phyloP scores from a whole-genome alignment of 2,888 invertebrate genomes.

The Venusia cambrica region DNA sequence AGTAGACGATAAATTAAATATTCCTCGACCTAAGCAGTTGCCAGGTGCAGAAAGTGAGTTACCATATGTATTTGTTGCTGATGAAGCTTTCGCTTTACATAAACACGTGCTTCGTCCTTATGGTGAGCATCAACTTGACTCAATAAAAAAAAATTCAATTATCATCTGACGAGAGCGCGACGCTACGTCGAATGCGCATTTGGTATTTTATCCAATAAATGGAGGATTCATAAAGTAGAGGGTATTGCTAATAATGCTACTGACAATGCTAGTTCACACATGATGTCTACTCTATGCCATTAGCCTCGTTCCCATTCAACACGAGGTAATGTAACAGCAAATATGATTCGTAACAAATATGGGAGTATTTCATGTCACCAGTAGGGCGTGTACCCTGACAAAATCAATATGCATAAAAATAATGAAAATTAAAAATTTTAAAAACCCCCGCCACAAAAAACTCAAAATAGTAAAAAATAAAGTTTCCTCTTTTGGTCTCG shows the following conservation, averaged over 20 bases:
- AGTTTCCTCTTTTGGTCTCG: no score
- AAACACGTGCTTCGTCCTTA: no score
- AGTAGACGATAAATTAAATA: no score
- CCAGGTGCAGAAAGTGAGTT: no score
- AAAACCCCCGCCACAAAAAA: no score
- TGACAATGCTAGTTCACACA: conserved; percentile 32
- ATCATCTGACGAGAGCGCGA: conserved; percentile 18
- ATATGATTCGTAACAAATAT: no score
- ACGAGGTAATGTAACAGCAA: conserved; percentile 22
- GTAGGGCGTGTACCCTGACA: conserved; percentile 27
- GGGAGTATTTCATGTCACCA: conserved; percentile 32
- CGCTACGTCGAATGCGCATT: conserved; percentile 25
- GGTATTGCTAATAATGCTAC: conserved; percentile 31
- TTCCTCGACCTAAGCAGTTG: no score
- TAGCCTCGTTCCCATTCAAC: conserved; percentile 20
- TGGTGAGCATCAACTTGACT: no score
- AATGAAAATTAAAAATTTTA: no score
- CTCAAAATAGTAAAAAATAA: no score
- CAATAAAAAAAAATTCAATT: conserved; percentile 15
- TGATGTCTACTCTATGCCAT: conserved; percentile 26
- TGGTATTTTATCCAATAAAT: conserved; percentile 29
- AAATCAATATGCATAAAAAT: conserved; percentile 22
- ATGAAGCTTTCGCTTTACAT: no score
- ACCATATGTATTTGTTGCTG: no score
- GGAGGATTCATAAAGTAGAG: conserved; percentile 27